These are phyloP conservation scores for Abrostola triplasia DNA, from an alignment of 2,888 invertebrate species.

Conservation along the genomic window DNA sequence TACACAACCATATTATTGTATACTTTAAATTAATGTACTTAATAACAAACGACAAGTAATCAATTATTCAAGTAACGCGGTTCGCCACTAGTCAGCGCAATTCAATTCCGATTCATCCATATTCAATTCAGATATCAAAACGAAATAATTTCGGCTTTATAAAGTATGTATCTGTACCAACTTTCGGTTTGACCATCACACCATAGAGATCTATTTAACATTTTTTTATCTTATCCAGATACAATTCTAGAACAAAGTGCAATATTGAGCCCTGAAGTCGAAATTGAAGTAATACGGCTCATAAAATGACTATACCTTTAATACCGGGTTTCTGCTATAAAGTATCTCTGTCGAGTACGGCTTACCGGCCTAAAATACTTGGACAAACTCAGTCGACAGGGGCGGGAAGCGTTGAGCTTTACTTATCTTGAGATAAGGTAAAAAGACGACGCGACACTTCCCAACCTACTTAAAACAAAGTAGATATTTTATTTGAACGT, in stretches of 20 bases:
- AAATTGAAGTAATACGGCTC: background rate
- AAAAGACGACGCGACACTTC: background rate
- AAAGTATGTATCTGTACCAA: too few relatives aligned
- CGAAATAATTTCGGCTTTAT: too few relatives aligned
- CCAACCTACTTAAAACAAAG: too few relatives aligned
- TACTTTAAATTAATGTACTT: too few relatives aligned
- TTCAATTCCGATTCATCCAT: too few relatives aligned
- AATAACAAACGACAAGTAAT: too few relatives aligned
- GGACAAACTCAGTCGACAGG: background rate
- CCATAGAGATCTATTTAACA: background rate
- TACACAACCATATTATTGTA: too few relatives aligned
- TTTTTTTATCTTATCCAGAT: background rate
- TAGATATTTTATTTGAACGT: background rate
- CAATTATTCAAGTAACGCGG: too few relatives aligned
- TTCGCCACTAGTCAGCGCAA: too few relatives aligned
- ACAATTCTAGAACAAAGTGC: background rate
- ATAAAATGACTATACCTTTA: background rate
- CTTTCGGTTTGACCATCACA: background rate
- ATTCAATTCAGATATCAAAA: too few relatives aligned
- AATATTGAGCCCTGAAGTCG: background rate
- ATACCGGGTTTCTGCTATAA: background rate
- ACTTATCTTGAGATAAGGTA: background rate
- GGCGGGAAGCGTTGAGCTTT: background rate
- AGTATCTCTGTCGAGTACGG: background rate
- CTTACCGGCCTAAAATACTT: constrained; percentile 6